phyloP scores from a whole-genome alignment of 2,888 invertebrate genomes.

The Eupithecia vulgata region DNA sequence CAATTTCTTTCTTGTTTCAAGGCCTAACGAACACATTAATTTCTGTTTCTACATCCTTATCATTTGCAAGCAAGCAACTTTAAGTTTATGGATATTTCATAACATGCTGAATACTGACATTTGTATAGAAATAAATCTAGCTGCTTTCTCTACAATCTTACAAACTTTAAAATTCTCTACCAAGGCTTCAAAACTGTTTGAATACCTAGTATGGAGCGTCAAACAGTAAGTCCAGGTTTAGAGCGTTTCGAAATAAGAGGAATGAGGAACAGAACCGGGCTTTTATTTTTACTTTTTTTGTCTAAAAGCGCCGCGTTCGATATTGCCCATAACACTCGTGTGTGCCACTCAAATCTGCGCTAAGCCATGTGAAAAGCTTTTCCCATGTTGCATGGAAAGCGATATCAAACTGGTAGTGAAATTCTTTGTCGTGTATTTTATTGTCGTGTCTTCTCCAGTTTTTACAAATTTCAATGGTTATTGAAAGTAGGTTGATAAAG shows the following conservation, averaged over 20 bases:
- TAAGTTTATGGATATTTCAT: conserved; percentile 7
- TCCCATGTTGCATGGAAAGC: conserved; percentile 51
- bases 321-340: conserved; percentile 43
- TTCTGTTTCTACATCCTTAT: neutral
- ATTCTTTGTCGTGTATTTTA: neutral
- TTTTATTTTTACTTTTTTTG: conserved; percentile 48
- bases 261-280: neutral
- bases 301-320: conserved; percentile 47
- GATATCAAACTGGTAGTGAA: conserved; percentile 38
- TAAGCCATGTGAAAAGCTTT: conserved; percentile 63
- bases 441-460: neutral
- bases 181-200: neutral
- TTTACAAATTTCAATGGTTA: neutral
- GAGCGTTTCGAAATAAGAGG: neutral
- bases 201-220: neutral
- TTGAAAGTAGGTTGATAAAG: neutral
- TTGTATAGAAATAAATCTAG: neutral
- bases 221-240: neutral
- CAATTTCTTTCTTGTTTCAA: conserved; percentile 3
- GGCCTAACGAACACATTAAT: conserved; percentile 52
- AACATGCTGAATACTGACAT: neutral
- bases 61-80: neutral
- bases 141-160: neutral
- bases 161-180: neutral
- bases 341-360: neutral